Conservation (phyloP, 2,113 vertebrate genomes). For the Rostratula benghalensis region DNA sequence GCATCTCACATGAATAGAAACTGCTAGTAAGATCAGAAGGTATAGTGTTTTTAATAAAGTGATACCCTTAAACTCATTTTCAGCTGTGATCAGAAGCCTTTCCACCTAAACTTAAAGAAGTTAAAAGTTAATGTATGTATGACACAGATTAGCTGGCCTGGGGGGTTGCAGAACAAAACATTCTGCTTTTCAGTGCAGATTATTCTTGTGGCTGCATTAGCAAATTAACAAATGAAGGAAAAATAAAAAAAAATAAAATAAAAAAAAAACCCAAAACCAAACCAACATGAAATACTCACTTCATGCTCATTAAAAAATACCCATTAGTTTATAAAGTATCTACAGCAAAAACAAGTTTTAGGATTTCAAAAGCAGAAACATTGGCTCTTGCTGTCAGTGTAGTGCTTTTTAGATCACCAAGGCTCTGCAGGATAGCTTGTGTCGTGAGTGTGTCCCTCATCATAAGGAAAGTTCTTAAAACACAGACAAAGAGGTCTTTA, state of each 20-base stretch:
- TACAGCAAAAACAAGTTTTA: not conserved
- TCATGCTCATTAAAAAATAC: not conserved
- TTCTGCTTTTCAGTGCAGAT: not conserved
- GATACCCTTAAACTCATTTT: constrained; percentile 4
- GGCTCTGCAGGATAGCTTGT: not conserved
- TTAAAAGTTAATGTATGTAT: not conserved
- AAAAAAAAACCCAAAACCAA: too few relatives aligned
- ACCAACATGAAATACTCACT: not conserved
- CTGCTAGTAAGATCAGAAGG: not conserved
- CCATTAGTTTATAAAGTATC: not conserved
- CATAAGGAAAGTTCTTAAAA: not conserved
- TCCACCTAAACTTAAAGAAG: not conserved
- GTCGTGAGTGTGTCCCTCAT: not conserved
- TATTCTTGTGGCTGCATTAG: not conserved
- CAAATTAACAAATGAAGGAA: not conserved
- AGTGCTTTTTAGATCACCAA: not conserved
- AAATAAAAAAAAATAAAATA: not conserved
- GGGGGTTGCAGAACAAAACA: not conserved
- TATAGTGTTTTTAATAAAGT: not conserved
- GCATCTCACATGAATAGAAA: constrained; percentile 13
- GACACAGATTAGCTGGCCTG: not conserved
- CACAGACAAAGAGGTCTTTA: not conserved
- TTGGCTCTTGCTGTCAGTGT: not conserved
- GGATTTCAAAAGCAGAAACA: not conserved
- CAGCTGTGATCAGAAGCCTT: not conserved